These are phyloP conservation scores for Aix galericulata DNA, from an alignment of 2,113 vertebrate genomes.

Conservation along the genomic window DNA sequence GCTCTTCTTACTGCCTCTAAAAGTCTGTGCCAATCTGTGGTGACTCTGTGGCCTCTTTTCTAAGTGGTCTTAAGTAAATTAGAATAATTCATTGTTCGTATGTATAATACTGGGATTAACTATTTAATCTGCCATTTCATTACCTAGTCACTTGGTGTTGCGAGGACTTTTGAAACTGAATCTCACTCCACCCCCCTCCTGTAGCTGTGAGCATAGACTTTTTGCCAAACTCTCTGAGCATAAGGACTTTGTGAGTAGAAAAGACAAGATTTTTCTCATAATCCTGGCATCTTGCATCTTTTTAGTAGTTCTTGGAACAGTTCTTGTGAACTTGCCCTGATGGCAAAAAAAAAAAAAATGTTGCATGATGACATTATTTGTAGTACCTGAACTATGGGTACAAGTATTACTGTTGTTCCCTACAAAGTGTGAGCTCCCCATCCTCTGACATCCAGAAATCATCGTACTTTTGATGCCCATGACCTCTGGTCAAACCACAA, in stretches of 20 bases:
- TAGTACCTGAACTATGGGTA: not conserved
- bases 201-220: not conserved
- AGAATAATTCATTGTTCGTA: not conserved
- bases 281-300: not conserved
- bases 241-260: not conserved
- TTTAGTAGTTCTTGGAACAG: not conserved
- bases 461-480: not conserved
- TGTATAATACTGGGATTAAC: constrained; percentile 1
- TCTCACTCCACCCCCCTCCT: not conserved
- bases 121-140: not conserved
- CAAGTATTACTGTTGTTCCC: not conserved
- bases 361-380: not conserved
- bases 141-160: not conserved
- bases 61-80: not conserved
- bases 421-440: not conserved
- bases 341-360: not conserved
- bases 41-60: not conserved
- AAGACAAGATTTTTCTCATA: not conserved
- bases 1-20: not conserved
- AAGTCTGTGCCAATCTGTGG: not conserved
- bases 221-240: not conserved
- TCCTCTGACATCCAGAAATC: not conserved
- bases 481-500: not conserved
- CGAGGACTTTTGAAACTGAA: constrained; percentile 2
- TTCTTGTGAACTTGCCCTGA: not conserved